Evolutionary conservation across 2,113 vertebrate species (phyloP), one percentile per base, ranked within the genome.

Genomic region (Leucopsar rothschildi): DNA sequence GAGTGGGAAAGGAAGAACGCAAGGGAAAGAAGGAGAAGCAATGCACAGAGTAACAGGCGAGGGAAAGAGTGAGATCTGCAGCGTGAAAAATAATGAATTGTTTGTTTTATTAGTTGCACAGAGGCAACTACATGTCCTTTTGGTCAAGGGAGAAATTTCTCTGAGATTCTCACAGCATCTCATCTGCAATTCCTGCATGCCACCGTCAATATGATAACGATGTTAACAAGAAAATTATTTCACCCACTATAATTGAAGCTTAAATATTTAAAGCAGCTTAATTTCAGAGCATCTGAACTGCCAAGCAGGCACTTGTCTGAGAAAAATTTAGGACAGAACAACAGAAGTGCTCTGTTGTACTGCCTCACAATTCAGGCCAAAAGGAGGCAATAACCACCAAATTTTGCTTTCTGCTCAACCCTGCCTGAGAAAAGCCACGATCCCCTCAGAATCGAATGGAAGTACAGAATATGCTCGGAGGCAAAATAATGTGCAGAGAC

Each of bases 301-400:
- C 12, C 18, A 63, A 60, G 35, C 13, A 80, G 16, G 6, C 66
- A 31, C 27, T 79, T 68, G 2, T 25, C 28, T 39, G 35, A 50
- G 85, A 15, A 72, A 95, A 91, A 57, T 23, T 75, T 35, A 68
- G 14, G 56, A 19, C 53, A 68, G 42, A 72, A 21, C 13, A 63
- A 33, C 33, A 45, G 11, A 69, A 45, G 9, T 69, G 22, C 59
- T 76, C 61, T 78, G 10, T 27, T 78, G 10, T 27, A 42, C 59
- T 39, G 29, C 28, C 65, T 91, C 52, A 82, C n/a, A 89, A 9
- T 23, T 59, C 61, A 89, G 63, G 28, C 86, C 83, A 93, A 95
- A 93, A 90, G 72, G 88, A 96, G 81, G 83, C 84, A 95, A 93
- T 31, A 79, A 72, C 35, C 45, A 78, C 72, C 57, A 76, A 53